Conservation (phyloP, 2,113 vertebrate genomes). For the Chionodraco myersi region DNA sequence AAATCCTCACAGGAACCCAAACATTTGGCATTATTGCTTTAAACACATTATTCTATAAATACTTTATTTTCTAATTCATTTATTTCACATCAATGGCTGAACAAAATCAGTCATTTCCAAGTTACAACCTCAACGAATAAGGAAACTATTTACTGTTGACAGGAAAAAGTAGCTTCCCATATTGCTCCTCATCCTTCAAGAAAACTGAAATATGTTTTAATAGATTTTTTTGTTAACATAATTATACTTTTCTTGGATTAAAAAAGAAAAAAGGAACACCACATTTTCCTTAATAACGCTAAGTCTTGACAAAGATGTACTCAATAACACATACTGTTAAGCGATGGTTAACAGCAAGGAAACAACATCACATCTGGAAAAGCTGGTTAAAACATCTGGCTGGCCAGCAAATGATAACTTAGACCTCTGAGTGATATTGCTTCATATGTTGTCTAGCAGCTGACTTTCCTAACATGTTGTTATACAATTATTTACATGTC, state of each 20-base stretch:
- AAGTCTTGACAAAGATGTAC: too few relatives aligned
- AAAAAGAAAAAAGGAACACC: too few relatives aligned
- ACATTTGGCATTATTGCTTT: not conserved
- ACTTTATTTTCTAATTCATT: not conserved
- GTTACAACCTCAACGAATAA: too few relatives aligned
- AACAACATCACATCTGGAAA: not conserved
- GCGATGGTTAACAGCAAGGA: not conserved
- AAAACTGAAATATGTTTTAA: too few relatives aligned
- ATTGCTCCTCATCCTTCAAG: too few relatives aligned
- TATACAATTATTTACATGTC: not conserved
- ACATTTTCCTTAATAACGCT: too few relatives aligned
- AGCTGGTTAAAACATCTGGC: constrained; percentile 7
- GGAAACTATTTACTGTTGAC: not conserved
- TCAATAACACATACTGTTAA: too few relatives aligned
- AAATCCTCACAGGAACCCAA: not conserved
- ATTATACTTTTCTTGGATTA: too few relatives aligned
- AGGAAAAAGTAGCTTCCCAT: not conserved
- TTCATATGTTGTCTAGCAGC: not conserved
- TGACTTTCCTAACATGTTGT: not conserved
- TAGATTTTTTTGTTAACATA: too few relatives aligned
- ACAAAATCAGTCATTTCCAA: not conserved
- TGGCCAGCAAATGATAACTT: constrained; percentile 3
- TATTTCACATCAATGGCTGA: not conserved
- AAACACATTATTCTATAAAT: not conserved
- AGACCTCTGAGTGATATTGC: not conserved